Evolutionary conservation across 2,113 vertebrate genomes (phyloP).

Genomic region (Cyprinus carpio): DNA sequence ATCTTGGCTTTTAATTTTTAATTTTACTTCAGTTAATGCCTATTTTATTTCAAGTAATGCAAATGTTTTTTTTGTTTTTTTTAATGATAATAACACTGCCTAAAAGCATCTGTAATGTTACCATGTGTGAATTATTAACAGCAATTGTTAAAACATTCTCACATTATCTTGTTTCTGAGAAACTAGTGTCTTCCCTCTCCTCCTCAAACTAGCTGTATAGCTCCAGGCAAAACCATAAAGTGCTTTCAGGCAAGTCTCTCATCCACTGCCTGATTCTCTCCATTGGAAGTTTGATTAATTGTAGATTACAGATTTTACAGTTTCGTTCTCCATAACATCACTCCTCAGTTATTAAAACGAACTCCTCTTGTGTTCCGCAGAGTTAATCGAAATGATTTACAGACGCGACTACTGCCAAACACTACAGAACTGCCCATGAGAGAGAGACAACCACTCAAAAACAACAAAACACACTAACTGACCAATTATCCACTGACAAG

Average conservation of each 20-base stretch:
- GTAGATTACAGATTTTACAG: constrained; percentile 16
- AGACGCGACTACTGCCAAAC: neutral
- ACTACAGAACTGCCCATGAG: neutral
- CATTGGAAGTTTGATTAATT: constrained; percentile 6
- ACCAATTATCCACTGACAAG: neutral
- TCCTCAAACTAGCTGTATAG: neutral
- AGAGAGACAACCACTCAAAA: neutral
- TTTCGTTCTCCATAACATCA: constrained; percentile 17
- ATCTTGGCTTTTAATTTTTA: no score
- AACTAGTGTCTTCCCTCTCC: neutral
- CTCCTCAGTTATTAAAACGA: constrained; percentile 1
- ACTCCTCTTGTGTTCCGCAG: neutral
- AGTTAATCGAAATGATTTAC: constrained; percentile 20
- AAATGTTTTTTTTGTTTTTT: neutral
- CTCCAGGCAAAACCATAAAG: constrained; percentile 3
- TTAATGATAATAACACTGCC: neutral
- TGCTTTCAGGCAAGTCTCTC: neutral
- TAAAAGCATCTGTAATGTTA: neutral
- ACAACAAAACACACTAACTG: neutral
- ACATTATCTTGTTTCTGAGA: neutral
- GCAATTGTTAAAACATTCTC: neutral
- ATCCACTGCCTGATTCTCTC: constrained; percentile 8
- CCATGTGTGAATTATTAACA: neutral
- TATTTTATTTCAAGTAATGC: neutral
- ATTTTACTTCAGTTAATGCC: no score